phyloP scores from a whole-genome alignment of 2,113 vertebrate species.

The Sula dactylatra region DNA sequence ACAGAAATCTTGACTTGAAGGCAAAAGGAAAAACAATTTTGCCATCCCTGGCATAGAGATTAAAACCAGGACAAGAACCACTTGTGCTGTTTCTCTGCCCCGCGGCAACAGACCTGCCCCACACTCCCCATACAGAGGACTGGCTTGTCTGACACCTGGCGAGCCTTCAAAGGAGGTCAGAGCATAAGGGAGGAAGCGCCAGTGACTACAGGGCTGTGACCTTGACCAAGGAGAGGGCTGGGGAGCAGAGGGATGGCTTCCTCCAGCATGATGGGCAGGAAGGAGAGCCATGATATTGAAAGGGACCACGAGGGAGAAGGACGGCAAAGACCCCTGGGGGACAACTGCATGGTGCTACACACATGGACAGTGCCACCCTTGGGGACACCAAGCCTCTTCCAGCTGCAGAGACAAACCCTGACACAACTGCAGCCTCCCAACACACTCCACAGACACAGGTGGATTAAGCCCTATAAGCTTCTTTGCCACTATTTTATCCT shows the following conservation, averaged over 20 bases:
- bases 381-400: not conserved
- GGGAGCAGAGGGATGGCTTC: not conserved
- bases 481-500: not conserved
- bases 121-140: rapidly evolving
- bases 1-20: not conserved
- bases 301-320: not conserved
- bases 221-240: not conserved
- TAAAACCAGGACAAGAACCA: not conserved
- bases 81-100: not conserved
- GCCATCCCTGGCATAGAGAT: not conserved
- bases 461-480: not conserved
- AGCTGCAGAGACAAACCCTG: not conserved
- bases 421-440: not conserved
- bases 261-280: rapidly evolving
- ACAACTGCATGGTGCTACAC: rapidly evolving
- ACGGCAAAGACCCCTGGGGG: not conserved
- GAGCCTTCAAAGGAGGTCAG: not conserved
- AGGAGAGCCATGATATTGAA: not conserved
- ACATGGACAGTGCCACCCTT: not conserved
- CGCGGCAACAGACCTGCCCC: not conserved
- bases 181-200: not conserved
- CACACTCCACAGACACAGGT: too few species aligned
- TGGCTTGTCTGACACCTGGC: not conserved
- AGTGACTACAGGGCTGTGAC: not conserved
- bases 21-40: not conserved